phyloP scores from a whole-genome alignment of 2,113 vertebrate genomes.

The Pampusana beccarii region DNA sequence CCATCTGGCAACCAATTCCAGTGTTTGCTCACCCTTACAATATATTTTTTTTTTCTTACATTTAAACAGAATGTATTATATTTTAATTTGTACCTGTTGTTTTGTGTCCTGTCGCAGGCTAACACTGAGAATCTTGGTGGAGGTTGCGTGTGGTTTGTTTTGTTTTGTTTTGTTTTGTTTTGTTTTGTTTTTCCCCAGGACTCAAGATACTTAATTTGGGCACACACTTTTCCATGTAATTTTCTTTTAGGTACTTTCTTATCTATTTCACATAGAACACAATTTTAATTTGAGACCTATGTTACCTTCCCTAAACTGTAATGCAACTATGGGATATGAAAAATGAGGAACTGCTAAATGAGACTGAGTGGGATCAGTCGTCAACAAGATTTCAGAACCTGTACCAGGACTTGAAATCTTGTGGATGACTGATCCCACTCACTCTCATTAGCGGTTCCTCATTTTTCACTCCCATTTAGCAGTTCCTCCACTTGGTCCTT shows the following conservation, averaged over 20 bases:
- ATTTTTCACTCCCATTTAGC: not conserved
- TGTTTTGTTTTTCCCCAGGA: not conserved
- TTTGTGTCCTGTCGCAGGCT: not conserved
- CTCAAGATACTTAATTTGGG: not conserved
- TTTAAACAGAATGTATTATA: not conserved
- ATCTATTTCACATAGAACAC: not conserved
- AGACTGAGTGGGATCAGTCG: not conserved
- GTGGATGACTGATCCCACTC: not conserved
- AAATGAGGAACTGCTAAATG: not conserved
- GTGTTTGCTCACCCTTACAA: not conserved
- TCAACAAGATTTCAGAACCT: not conserved
- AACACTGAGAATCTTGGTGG: not conserved
- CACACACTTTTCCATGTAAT: not conserved
- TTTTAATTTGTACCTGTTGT: not conserved
- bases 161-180: no score
- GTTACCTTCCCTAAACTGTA: not conserved
- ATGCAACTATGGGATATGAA: not conserved
- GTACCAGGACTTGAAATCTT: not conserved
- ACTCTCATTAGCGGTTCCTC: not conserved
- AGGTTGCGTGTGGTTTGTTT: no score
- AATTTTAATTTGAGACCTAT: not conserved
- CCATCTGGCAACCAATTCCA: not conserved
- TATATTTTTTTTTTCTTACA: not conserved
- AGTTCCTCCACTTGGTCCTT: not conserved
- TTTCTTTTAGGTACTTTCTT: not conserved